Evolutionary conservation across 2,797 vertebrate species (phyloP).

Genomic region (Pteropus rufus): DNA sequence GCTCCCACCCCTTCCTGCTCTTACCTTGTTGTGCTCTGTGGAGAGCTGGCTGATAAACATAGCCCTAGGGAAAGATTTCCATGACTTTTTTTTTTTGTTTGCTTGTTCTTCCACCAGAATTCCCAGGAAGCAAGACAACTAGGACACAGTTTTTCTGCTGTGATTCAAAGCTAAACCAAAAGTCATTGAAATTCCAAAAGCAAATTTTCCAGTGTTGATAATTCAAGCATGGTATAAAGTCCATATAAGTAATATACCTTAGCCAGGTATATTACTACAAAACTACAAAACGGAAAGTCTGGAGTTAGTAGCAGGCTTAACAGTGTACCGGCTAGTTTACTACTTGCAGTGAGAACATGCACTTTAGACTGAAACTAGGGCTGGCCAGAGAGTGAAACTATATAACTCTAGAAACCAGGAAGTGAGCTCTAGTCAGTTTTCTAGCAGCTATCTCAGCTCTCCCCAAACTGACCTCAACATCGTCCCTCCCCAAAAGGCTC

Average conservation of each 20-base stretch:
- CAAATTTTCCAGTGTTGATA: background rate
- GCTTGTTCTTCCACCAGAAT: background rate
- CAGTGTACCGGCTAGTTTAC: background rate
- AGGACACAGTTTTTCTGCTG: background rate
- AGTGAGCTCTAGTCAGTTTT: background rate
- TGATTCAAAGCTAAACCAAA: constrained; percentile 26
- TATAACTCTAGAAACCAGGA: background rate
- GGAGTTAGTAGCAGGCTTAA: background rate
- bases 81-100: background rate
- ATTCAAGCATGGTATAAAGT: background rate
- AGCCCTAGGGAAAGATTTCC: background rate
- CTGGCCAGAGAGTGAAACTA: background rate
- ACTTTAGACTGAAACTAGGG: background rate
- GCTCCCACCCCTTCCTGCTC: background rate
- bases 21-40: background rate
- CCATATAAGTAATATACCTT: too few relatives aligned
- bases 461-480: background rate
- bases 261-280: background rate
- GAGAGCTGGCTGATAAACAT: background rate
- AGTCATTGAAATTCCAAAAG: constrained; percentile 6
- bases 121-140: background rate
- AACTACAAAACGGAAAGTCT: background rate
- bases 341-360: background rate
- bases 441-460: background rate
- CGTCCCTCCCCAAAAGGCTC: background rate